Evolutionary conservation across 2,888 invertebrate genomes (phyloP).

Genomic region (Cosmia trapezina): DNA sequence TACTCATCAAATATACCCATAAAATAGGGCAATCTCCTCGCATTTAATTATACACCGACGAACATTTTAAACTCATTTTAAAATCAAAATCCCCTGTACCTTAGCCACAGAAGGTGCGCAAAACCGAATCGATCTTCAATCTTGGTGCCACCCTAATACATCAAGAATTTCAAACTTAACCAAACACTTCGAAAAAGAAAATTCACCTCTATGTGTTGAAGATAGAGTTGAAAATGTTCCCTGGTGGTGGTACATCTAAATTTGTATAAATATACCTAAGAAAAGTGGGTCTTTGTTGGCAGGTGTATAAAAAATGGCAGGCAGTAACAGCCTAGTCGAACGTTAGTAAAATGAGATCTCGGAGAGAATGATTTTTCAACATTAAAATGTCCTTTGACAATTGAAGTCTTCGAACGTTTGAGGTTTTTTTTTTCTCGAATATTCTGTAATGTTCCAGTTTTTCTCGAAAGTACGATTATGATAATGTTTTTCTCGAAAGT

Average conservation of each 20-base stretch:
- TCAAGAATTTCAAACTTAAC: conserved; percentile 60
- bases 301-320: conserved; percentile 80
- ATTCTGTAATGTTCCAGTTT: neutral
- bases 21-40: conserved; percentile 42
- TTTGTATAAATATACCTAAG: conserved; percentile 69
- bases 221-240: conserved; percentile 37
- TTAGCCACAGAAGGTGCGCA: conserved; percentile 62
- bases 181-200: neutral
- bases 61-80: conserved; percentile 63
- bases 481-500: conserved; percentile 6
- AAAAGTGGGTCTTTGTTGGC: conserved; percentile 77
- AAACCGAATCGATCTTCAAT: conserved; percentile 67
- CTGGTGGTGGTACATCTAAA: neutral
- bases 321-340: conserved; percentile 70
- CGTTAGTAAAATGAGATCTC: conserved; percentile 66
- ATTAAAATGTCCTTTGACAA: conserved; percentile 59
- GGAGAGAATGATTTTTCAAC: conserved; percentile 64
- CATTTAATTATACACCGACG: conserved; percentile 58
- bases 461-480: neutral
- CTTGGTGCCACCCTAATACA: conserved; percentile 65
- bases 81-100: conserved; percentile 62
- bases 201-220: neutral
- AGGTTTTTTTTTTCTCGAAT: conserved; percentile 16
- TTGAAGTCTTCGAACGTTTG: conserved; percentile 19
- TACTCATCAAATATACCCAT: conserved; percentile 39